These are phyloP conservation scores for Epinotia nisella DNA, from an alignment of 2,888 invertebrate species.

Conservation along the genomic window DNA sequence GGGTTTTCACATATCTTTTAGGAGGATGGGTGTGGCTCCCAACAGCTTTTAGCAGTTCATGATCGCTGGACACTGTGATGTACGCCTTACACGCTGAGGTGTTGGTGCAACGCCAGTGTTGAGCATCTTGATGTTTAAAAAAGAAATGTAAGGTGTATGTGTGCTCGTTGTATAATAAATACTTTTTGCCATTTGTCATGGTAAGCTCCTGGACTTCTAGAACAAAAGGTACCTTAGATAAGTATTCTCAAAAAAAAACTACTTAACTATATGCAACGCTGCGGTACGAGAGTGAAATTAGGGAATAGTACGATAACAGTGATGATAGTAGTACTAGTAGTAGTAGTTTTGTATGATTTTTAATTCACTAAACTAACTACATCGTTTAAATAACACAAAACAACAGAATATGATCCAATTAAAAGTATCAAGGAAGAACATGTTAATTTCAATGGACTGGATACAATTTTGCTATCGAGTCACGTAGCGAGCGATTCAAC, in stretches of 20 bases:
- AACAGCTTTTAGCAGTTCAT: constrained; percentile 4
- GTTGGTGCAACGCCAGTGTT: constrained; percentile 35
- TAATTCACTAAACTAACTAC: neutral
- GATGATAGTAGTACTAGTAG: too few species aligned
- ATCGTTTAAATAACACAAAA: neutral
- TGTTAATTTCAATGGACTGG: neutral
- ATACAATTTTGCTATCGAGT: neutral
- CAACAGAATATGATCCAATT: neutral
- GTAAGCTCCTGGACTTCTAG: constrained; percentile 48
- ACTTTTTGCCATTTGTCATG: constrained; percentile 51
- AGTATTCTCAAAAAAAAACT: neutral
- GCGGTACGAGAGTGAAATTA: neutral
- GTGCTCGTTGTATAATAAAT: constrained; percentile 47
- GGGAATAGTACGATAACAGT: neutral
- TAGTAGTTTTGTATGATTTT: neutral
- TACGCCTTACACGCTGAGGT: constrained; percentile 38
- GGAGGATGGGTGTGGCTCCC: constrained; percentile 33
- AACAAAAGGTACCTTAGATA: constrained; percentile 9
- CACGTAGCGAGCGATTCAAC: too few species aligned
- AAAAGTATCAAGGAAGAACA: neutral
- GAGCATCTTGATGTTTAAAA: constrained; percentile 25
- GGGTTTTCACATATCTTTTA: constrained; percentile 9
- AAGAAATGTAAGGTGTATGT: constrained; percentile 44
- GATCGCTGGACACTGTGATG: constrained; percentile 13
- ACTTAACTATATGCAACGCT: neutral